Conservation (phyloP, 2,797 vertebrate genomes). For the Lemur catta region DNA sequence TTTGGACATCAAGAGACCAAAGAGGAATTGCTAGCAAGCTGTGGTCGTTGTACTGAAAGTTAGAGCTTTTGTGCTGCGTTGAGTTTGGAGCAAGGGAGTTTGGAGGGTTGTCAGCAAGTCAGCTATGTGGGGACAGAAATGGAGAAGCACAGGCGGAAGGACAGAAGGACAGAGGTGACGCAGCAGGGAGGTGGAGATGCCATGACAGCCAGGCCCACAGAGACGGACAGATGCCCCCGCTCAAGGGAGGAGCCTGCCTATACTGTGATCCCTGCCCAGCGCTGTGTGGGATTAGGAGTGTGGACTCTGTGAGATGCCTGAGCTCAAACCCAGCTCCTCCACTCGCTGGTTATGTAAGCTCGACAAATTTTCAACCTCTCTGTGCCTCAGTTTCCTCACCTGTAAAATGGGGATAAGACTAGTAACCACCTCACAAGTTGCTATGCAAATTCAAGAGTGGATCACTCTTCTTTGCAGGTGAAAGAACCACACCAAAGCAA, state of each 20-base stretch:
- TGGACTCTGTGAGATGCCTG: not conserved
- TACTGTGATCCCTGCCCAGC: not conserved
- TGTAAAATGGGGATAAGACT: not conserved
- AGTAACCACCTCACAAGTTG: not conserved
- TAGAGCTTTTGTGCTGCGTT: not conserved
- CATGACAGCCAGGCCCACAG: accelerated
- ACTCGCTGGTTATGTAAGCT: not conserved
- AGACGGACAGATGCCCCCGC: not conserved
- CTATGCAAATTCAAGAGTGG: not conserved
- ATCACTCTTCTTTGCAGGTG: not conserved
- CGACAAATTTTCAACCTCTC: not conserved
- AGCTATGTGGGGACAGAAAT: not conserved
- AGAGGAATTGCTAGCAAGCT: not conserved
- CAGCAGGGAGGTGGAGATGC: not conserved
- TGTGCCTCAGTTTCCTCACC: not conserved
- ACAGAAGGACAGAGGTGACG: not conserved
- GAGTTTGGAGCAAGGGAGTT: not conserved
- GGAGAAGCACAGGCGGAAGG: not conserved
- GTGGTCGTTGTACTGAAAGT: not conserved
- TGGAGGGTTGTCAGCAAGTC: not conserved
- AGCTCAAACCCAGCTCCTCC: not conserved
- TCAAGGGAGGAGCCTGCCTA: not conserved
- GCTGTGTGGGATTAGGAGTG: not conserved
- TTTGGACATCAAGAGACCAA: not conserved
- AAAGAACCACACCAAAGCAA: not conserved